phyloP scores from a whole-genome alignment of 2,888 invertebrate genomes.

The Eristalis pertinax region DNA sequence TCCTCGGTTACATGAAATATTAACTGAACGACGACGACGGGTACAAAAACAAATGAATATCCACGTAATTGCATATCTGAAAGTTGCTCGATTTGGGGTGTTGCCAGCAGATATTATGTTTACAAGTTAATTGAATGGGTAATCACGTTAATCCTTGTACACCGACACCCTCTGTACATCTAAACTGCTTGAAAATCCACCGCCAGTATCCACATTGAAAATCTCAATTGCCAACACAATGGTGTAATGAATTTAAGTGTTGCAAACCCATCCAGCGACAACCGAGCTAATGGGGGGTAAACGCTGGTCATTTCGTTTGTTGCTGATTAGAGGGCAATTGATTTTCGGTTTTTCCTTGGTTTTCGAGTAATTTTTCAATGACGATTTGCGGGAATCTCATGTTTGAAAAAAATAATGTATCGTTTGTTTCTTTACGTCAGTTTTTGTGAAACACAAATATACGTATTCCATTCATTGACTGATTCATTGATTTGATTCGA shows the following conservation, averaged over 20 bases:
- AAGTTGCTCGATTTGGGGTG: neutral
- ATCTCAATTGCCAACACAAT: neutral
- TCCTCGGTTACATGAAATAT: conserved; percentile 29
- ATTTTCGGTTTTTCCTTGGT: neutral
- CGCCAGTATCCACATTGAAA: neutral
- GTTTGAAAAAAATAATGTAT: too few relatives aligned
- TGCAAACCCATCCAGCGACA: neutral
- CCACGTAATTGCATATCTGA: neutral
- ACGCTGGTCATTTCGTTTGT: neutral
- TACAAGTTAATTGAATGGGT: conserved; percentile 42
- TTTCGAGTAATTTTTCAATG: too few relatives aligned
- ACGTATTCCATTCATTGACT: too few relatives aligned
- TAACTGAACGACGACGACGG: neutral
- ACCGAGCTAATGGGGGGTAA: neutral
- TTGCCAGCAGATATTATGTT: conserved; percentile 33
- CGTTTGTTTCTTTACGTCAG: too few relatives aligned
- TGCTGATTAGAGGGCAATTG: neutral
- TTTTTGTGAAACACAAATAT: too few relatives aligned
- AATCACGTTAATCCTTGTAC: conserved; percentile 43
- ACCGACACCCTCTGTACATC: neutral
- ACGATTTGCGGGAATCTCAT: too few relatives aligned
- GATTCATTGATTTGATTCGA: too few relatives aligned
- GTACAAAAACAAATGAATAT: neutral
- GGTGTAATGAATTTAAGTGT: neutral
- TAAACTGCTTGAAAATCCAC: neutral